A percentile compares a stretch with the other conserved stretches of the same genome.
Conservation (phyloP, 2,797 vertebrate species). For the Poecilia wingei region DNA sequence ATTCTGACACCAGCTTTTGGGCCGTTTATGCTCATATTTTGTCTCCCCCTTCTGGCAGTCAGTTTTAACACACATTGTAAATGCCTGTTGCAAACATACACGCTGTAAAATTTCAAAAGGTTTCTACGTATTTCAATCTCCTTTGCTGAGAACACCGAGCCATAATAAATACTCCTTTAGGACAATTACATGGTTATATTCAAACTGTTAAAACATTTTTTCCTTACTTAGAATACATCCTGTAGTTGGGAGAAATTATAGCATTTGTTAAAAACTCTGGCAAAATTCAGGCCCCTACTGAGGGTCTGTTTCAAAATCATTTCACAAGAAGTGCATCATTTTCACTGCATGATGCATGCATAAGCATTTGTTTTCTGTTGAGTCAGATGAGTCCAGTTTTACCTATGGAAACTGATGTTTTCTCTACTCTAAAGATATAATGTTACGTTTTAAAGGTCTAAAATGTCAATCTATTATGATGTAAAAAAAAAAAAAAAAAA, state of each 20-base stretch:
- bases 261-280: not conserved
- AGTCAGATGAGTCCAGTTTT: not conserved
- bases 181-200: not conserved
- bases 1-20: not conserved
- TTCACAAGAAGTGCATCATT: not conserved
- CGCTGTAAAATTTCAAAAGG: not conserved
- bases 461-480: too few species aligned
- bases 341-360: not conserved
- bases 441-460: not conserved
- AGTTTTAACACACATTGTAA: not conserved
- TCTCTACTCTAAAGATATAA: not conserved
- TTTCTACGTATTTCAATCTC: not conserved
- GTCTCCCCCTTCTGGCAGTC: conserved; percentile 17
- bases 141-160: not conserved
- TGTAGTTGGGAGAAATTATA: not conserved
- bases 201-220: not conserved
- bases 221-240: not conserved
- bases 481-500: too few species aligned
- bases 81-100: not conserved
- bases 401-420: not conserved
- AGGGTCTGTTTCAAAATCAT: not conserved
- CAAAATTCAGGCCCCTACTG: not conserved
- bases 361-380: not conserved
- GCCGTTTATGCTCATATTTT: not conserved
- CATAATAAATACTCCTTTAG: not conserved